Evolutionary conservation across 2,113 vertebrate species (phyloP).

Genomic region (Anser brachyrhynchus): DNA sequence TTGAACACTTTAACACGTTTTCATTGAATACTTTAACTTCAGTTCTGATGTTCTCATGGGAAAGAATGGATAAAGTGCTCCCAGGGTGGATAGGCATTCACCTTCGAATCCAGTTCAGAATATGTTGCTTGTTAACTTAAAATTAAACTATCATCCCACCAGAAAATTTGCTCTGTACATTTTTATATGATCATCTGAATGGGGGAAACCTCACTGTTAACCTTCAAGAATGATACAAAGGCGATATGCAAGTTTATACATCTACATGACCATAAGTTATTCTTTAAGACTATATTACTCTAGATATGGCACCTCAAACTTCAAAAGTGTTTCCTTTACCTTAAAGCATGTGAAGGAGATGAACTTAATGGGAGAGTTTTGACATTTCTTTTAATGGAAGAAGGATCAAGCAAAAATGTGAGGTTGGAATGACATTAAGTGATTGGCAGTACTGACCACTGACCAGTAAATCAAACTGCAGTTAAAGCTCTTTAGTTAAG

Average conservation of each 20-base stretch:
- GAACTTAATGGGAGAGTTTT: neutral
- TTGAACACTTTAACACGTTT: neutral
- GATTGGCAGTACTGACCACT: neutral
- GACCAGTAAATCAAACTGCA: neutral
- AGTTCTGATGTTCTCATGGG: neutral
- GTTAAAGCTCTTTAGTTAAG: neutral
- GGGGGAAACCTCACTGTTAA: neutral
- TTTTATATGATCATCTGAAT: too few relatives aligned
- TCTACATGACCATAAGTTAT: neutral
- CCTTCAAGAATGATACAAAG: neutral
- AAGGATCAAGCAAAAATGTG: neutral
- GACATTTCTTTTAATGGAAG: neutral
- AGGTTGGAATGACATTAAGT: neutral
- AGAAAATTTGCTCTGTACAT: neutral
- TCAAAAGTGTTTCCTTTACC: neutral
- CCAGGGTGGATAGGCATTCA: neutral
- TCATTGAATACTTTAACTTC: neutral
- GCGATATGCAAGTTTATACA: neutral
- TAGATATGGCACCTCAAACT: neutral
- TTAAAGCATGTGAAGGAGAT: neutral
- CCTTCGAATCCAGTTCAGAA: too few relatives aligned
- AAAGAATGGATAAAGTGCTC: neutral
- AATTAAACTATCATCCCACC: neutral
- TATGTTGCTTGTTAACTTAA: neutral
- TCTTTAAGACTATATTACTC: neutral